These are phyloP conservation scores for Junco hyemalis DNA, from an alignment of 2,113 vertebrate species.

Conservation along the genomic window DNA sequence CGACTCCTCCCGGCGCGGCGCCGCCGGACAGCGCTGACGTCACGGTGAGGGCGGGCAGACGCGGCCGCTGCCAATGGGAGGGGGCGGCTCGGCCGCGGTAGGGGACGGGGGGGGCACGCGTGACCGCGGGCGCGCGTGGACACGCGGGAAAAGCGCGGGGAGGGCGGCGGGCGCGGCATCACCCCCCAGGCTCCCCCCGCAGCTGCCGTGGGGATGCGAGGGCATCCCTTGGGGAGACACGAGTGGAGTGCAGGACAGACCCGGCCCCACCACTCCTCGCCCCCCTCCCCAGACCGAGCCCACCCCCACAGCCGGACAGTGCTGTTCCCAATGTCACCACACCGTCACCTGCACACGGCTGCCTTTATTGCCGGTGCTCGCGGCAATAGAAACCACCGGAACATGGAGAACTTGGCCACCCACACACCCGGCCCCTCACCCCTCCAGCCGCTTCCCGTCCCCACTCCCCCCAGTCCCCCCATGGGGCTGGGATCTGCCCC, in stretches of 20 bases:
- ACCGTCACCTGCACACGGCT: not conserved
- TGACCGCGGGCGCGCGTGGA: not conserved
- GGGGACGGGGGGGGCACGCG: not conserved
- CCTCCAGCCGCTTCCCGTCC: not conserved
- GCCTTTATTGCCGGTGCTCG: not conserved
- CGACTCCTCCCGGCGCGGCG: slow-evolving; percentile 10
- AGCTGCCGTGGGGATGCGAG: not conserved
- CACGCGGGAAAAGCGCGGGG: not conserved
- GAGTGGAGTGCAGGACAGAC: too few relatives aligned
- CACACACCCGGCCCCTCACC: too few relatives aligned
- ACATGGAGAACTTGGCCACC: not conserved
- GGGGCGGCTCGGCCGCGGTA: not conserved
- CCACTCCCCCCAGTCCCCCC: not conserved
- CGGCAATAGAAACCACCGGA: not conserved
- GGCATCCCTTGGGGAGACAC: not conserved
- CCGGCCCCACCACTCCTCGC: too few relatives aligned
- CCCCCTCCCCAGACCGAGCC: not conserved
- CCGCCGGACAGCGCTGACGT: not conserved
- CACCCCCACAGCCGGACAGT: too few relatives aligned
- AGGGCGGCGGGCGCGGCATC: not conserved
- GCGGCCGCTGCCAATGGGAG: not conserved
- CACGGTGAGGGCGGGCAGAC: not conserved
- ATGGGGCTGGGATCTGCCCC: not conserved
- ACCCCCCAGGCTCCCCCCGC: not conserved
- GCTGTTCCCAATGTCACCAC: not conserved